Conservation (phyloP, 2,797 vertebrate genomes). For the Falco naumanni region DNA sequence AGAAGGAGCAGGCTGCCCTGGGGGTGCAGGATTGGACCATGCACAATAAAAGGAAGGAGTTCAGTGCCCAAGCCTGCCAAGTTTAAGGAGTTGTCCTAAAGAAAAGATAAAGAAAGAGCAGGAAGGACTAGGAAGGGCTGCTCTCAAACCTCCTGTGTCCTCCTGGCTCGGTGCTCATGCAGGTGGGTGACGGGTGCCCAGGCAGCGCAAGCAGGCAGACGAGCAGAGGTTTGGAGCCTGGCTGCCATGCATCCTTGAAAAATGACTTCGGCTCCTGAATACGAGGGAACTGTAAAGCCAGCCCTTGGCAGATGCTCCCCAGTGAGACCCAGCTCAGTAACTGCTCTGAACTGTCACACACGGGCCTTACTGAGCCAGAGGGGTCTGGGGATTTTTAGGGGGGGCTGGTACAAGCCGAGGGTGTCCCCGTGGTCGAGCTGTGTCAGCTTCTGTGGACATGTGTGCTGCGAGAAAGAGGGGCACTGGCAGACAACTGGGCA, state of each 20-base stretch:
- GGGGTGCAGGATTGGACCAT: not conserved
- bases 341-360: not conserved
- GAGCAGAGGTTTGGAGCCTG: not conserved
- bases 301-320: not conserved
- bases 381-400: not conserved
- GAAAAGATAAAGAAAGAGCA: not conserved
- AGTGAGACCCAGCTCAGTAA: not conserved
- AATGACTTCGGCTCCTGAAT: not conserved
- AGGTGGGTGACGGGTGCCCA: not conserved
- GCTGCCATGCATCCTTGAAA: not conserved
- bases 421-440: not conserved
- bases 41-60: not conserved
- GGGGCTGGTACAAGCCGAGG: fast-evolving
- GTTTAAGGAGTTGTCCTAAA: not conserved
- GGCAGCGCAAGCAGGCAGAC: not conserved
- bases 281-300: not conserved
- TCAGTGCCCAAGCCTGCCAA: not conserved
- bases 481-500: not conserved
- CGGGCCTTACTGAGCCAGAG: not conserved
- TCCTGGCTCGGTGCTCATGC: not conserved
- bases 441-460: not conserved
- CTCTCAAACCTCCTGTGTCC: not conserved
- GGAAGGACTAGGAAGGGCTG: not conserved
- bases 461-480: not conserved
- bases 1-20: not conserved